Evolutionary conservation across 2,888 invertebrate species (phyloP).

Genomic region (Chalcis sispes): DNA sequence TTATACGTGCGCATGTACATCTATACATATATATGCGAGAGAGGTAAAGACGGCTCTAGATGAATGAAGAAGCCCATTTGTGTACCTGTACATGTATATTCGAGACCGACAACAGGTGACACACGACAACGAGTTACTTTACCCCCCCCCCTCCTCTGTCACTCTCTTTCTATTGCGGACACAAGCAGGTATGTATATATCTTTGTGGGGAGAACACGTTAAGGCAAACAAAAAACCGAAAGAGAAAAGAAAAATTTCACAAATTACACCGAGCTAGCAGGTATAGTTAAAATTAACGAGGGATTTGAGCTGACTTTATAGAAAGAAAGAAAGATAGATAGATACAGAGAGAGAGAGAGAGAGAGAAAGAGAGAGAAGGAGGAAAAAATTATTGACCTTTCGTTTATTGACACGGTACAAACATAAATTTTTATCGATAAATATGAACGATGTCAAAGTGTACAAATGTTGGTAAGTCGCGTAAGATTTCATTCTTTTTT

Average conservation of each 20-base stretch:
- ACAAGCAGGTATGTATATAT: no score
- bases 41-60: constrained; percentile 39
- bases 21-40: background rate
- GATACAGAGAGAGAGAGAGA: constrained; percentile 1
- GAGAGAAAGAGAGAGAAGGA: background rate
- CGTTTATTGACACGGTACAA: constrained; percentile 25
- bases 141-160: constrained; percentile 26
- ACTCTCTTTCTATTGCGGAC: background rate
- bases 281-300: background rate
- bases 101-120: constrained; percentile 51
- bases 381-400: constrained; percentile 33
- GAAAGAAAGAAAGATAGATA: background rate
- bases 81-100: background rate
- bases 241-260: no score
- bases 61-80: constrained; percentile 51
- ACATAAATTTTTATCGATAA: constrained; percentile 11
- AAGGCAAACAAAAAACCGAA: constrained; percentile 18
- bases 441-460: background rate
- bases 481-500: no score
- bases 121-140: constrained; percentile 10
- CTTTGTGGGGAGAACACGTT: background rate
- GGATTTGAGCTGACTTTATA: background rate
- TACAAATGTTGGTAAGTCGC: no score
- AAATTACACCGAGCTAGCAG: background rate
- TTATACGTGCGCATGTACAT: no score